phyloP scores from a whole-genome alignment of 2,888 invertebrate species.

The Parnassius glacialis region DNA sequence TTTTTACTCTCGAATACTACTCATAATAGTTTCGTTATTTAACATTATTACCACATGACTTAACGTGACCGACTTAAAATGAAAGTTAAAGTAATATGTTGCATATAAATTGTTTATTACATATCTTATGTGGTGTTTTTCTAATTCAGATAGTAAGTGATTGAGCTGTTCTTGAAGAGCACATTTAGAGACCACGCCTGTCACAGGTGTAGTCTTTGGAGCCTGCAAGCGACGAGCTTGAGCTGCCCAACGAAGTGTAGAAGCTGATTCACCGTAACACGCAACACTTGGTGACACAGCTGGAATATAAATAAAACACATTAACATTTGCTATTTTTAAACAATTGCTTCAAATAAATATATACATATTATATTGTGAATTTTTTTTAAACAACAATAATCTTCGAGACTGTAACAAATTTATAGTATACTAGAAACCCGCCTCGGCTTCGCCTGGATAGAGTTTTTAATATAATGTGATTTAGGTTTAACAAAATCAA shows the following conservation, averaged over 20 bases:
- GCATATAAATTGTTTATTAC: slow-evolving; percentile 40
- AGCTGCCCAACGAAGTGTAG: slow-evolving; percentile 90
- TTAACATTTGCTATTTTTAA: slow-evolving; percentile 7
- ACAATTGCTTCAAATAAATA: too few relatives aligned
- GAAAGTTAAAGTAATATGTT: background rate
- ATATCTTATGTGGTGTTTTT: slow-evolving; percentile 59
- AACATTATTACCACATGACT: too few relatives aligned
- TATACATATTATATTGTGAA: too few relatives aligned
- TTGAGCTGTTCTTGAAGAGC: slow-evolving; percentile 67
- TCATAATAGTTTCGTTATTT: background rate
- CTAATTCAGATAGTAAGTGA: slow-evolving; percentile 57
- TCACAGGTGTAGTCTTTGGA: slow-evolving; percentile 35
- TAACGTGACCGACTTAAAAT: background rate
- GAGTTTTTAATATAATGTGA: too few relatives aligned
- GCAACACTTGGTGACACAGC: slow-evolving; percentile 88
- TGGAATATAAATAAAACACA: slow-evolving; percentile 44
- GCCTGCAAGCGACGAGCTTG: slow-evolving; percentile 84
- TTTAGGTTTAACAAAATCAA: too few relatives aligned
- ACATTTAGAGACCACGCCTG: slow-evolving; percentile 39
- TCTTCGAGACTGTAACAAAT: too few relatives aligned
- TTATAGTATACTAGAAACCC: too few relatives aligned
- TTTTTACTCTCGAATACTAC: background rate
- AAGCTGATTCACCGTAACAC: slow-evolving; percentile 89
- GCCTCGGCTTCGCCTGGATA: too few relatives aligned
- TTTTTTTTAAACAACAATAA: too few relatives aligned